Percentiles rank a stretch among this genome's conserved stretches.
phyloP scores from a whole-genome alignment of 2,797 vertebrate species.

The Onychomys leucogaster region DNA sequence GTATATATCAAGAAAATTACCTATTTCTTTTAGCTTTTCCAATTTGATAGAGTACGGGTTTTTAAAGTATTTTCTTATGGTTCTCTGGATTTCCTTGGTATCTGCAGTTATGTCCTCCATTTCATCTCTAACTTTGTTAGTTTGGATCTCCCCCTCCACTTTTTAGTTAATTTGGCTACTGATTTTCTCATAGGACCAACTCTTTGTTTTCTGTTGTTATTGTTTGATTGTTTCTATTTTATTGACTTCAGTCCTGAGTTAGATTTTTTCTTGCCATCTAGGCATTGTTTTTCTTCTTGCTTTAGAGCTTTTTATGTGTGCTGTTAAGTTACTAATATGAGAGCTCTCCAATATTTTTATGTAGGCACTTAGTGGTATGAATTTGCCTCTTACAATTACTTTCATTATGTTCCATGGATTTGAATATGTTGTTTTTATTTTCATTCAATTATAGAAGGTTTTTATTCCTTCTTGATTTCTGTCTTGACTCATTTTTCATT shows the following conservation, averaged over 20 bases:
- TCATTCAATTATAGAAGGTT: not conserved
- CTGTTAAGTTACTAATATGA: not conserved
- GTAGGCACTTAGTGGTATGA: not conserved
- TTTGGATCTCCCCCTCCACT: not conserved
- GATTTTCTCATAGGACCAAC: not conserved
- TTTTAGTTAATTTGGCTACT: not conserved
- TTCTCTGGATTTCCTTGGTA: not conserved
- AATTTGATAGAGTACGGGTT: not conserved
- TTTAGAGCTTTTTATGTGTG: not conserved
- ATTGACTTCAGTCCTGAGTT: not conserved
- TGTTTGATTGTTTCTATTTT: not conserved
- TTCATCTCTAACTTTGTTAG: not conserved
- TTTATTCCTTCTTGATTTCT: not conserved
- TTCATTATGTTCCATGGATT: not conserved
- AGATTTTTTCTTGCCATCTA: not conserved
- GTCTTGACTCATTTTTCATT: not conserved
- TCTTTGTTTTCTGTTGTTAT: not conserved
- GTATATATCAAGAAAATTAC: not conserved
- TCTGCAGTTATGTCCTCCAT: not conserved
- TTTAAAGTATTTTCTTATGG: not conserved
- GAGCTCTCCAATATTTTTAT: not conserved
- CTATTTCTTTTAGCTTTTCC: not conserved
- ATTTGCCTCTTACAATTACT: not conserved
- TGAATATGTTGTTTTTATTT: not conserved
- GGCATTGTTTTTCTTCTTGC: not conserved